Evolutionary conservation across 2,888 invertebrate species (phyloP).

Genomic region (Myathropa florea): DNA sequence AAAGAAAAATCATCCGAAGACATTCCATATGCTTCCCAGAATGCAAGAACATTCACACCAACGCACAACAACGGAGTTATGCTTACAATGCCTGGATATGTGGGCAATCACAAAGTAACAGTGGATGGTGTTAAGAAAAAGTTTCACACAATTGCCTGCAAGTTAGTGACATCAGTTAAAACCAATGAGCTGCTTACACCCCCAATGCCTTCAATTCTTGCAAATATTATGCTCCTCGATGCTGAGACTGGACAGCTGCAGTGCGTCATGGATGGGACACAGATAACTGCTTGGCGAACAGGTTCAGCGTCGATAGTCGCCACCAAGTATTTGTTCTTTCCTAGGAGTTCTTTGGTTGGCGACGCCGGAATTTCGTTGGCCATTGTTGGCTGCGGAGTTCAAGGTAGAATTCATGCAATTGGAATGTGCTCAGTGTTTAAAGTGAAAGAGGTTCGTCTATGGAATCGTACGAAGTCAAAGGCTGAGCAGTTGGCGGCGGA

Average conservation of each 20-base stretch:
- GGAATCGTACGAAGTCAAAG: slow-evolving; percentile 81
- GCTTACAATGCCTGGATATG: slow-evolving; percentile 81
- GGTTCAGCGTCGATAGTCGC: slow-evolving; percentile 83
- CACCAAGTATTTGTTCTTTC: slow-evolving; percentile 81
- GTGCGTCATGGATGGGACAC: slow-evolving; percentile 81
- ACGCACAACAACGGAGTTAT: slow-evolving; percentile 74
- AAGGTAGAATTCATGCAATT: slow-evolving; percentile 81
- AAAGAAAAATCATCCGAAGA: slow-evolving; percentile 3
- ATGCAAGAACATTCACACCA: slow-evolving; percentile 76
- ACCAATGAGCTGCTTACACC: slow-evolving; percentile 76
- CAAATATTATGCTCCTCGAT: slow-evolving; percentile 81
- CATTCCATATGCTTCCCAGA: slow-evolving; percentile 75
- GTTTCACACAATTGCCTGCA: slow-evolving; percentile 80
- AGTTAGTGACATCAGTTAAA: slow-evolving; percentile 81
- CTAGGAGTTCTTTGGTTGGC: slow-evolving; percentile 70
- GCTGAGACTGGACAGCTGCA: slow-evolving; percentile 80
- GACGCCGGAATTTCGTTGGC: slow-evolving; percentile 73
- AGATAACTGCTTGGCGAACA: slow-evolving; percentile 83
- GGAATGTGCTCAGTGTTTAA: slow-evolving; percentile 81
- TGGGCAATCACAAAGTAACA: slow-evolving; percentile 77
- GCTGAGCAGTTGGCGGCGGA: slow-evolving; percentile 77
- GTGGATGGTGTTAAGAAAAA: slow-evolving; percentile 10
- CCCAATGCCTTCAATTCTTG: slow-evolving; percentile 80
- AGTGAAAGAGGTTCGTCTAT: slow-evolving; percentile 82
- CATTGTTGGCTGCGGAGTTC: slow-evolving; percentile 82